Evolutionary conservation across 2,888 invertebrate species (phyloP).

Genomic region (Tenthredo scrophulariae): DNA sequence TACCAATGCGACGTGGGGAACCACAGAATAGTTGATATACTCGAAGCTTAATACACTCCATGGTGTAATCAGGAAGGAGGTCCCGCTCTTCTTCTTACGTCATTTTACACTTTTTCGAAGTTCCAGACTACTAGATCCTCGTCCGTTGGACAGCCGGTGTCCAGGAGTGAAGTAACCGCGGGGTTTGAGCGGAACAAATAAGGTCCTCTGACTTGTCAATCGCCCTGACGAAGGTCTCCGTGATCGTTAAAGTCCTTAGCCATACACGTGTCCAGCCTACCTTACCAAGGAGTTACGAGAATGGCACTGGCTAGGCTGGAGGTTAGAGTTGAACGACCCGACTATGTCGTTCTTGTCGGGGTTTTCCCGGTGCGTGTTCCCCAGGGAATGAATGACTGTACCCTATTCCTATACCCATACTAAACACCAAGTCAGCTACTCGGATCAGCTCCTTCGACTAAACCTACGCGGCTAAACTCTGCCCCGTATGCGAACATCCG

Average conservation of each 20-base stretch:
- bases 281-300: constrained; percentile 20
- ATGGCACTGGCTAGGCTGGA: constrained; percentile 12
- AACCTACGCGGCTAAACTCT: neutral
- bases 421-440: neutral
- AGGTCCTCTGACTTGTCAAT: constrained; percentile 62
- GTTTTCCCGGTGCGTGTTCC: constrained; percentile 27
- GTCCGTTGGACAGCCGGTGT: constrained; percentile 4
- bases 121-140: constrained; percentile 30
- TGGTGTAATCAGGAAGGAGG: neutral
- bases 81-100: constrained; percentile 10
- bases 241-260: constrained; percentile 57
- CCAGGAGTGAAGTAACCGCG: neutral
- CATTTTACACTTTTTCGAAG: constrained; percentile 26
- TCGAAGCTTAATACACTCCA: neutral
- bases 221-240: constrained; percentile 59
- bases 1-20: neutral
- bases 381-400: constrained; percentile 30
- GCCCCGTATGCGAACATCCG: neutral
- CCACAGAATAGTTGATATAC: neutral
- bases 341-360: constrained; percentile 24
- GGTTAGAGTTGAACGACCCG: constrained; percentile 47
- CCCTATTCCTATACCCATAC: neutral
- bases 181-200: constrained; percentile 56
- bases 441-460: neutral
- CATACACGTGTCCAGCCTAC: constrained; percentile 52